phyloP scores from a whole-genome alignment of 2,888 invertebrate species.

The Ichneumoninae sp. region DNA sequence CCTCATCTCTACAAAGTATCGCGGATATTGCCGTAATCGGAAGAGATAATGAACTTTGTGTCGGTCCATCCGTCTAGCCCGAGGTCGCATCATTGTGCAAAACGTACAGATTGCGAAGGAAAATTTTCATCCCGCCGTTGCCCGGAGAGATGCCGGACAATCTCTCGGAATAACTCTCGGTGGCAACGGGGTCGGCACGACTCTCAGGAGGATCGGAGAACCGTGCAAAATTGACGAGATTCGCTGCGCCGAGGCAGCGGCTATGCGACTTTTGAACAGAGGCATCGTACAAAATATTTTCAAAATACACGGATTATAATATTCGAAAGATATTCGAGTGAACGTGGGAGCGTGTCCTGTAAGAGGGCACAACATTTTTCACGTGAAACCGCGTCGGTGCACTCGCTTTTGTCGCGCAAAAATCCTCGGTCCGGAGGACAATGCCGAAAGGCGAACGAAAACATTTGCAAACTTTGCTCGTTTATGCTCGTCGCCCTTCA shows the following conservation, averaged over 20 bases:
- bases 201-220: slow-evolving; percentile 1
- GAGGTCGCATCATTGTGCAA: slow-evolving; percentile 16
- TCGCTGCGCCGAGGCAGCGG: slow-evolving; percentile 25
- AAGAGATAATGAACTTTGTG: slow-evolving; percentile 48
- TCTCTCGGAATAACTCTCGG: not conserved
- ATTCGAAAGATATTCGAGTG: slow-evolving; percentile 34
- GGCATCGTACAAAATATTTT: slow-evolving; percentile 61
- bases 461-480: slow-evolving; percentile 51
- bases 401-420: slow-evolving; percentile 26
- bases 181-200: not conserved
- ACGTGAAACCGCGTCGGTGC: not conserved
- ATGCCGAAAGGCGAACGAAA: slow-evolving; percentile 15
- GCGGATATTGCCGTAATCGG: slow-evolving; percentile 28
- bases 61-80: slow-evolving; percentile 36
- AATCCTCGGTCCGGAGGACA: slow-evolving; percentile 27
- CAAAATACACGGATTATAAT: slow-evolving; percentile 60
- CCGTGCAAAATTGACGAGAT: slow-evolving; percentile 48
- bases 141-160: not conserved
- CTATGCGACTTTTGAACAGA: slow-evolving; percentile 8
- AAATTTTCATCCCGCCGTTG: not conserved
- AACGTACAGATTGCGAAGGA: not conserved
- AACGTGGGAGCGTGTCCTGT: slow-evolving; percentile 17
- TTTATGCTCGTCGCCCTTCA: slow-evolving; percentile 39
- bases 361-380: slow-evolving; percentile 19
- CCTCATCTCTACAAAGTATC: slow-evolving; percentile 56